Conservation (phyloP, 1,140 invertebrate genomes). For the Oncopodura yosiiana region DNA sequence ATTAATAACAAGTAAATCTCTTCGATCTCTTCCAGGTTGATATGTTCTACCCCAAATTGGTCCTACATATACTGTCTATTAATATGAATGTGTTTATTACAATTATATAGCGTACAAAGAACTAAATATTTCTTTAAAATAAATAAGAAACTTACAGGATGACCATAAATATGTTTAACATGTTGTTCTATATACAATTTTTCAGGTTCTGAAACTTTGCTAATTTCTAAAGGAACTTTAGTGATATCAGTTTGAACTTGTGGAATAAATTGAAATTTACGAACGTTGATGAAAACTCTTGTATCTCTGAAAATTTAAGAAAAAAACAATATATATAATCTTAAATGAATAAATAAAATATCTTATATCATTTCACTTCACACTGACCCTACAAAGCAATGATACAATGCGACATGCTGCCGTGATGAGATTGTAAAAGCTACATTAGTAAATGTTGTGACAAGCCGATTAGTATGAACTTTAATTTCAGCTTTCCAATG, state of each 20-base stretch:
- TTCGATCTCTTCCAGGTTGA: not conserved
- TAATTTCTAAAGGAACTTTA: not conserved
- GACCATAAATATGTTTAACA: slow-evolving; percentile 1
- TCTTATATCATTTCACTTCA: not conserved
- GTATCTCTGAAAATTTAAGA: not conserved
- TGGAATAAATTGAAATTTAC: not conserved
- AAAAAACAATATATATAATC: not conserved
- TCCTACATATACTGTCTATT: not conserved
- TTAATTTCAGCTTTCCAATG: too few species aligned
- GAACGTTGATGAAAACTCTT: not conserved
- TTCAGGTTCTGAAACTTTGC: not conserved
- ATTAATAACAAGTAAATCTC: not conserved
- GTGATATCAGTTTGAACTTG: not conserved
- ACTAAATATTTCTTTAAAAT: not conserved
- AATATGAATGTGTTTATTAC: not conserved
- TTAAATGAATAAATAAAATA: not conserved
- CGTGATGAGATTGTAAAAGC: not conserved
- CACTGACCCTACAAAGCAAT: slow-evolving; percentile 1
- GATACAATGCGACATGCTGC: slow-evolving; percentile 2
- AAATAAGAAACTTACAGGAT: slow-evolving; percentile 1
- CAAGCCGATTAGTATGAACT: too few species aligned
- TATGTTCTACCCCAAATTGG: not conserved
- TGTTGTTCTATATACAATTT: not conserved
- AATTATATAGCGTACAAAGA: not conserved
- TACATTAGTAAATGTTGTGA: too few species aligned